Conservation (phyloP, 2,797 vertebrate species). For the Danio choprae region DNA sequence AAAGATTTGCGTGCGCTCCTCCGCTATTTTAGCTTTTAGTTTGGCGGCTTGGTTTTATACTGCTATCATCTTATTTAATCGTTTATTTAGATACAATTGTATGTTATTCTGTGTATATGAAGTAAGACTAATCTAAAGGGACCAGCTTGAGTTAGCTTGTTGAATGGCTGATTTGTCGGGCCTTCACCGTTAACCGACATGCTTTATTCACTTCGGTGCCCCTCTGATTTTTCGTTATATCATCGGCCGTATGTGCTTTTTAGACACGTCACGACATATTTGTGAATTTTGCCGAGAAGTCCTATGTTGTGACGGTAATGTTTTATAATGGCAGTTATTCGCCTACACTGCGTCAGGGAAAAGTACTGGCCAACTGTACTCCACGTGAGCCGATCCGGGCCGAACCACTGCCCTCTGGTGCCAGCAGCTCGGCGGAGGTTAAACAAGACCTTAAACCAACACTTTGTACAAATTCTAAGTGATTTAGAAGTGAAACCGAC, state of each 20-base stretch:
- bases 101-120: not conserved
- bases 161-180: not conserved
- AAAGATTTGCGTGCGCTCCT: not conserved
- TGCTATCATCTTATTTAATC: not conserved
- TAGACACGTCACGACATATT: not conserved
- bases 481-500: not conserved
- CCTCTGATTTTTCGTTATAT: not conserved
- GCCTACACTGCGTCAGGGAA: slow-evolving; percentile 46
- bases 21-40: not conserved
- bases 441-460: not conserved
- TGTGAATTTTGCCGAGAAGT: not conserved
- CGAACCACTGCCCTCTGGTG: slow-evolving; percentile 15
- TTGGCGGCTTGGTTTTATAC: not conserved
- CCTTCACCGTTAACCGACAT: slow-evolving; percentile 1
- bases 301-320: not conserved
- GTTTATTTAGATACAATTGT: not conserved
- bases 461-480: not conserved
- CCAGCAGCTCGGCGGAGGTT: no score
- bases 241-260: not conserved
- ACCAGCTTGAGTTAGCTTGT: slow-evolving; percentile 12
- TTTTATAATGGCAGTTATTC: not conserved
- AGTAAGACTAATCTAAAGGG: no score
- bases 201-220: not conserved
- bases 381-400: slow-evolving; percentile 45
- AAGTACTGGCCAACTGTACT: slow-evolving; percentile 38